Evolutionary conservation across 1,140 invertebrate genomes (phyloP).

Genomic region (Sitobion miscanthi): DNA sequence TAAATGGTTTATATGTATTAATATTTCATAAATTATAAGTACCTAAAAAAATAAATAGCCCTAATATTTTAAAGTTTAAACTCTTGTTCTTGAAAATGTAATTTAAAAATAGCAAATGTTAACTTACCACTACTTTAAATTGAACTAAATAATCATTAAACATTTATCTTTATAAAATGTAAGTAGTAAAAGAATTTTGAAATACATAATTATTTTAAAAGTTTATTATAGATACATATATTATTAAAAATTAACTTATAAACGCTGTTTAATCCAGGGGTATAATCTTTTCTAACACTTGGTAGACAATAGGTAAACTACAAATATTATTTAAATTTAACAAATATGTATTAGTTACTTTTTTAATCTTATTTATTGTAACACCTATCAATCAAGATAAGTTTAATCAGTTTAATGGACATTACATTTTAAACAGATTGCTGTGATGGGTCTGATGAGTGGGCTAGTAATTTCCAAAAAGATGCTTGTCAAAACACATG

Average conservation of each 20-base stretch:
- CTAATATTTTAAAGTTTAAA: background rate
- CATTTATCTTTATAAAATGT: too few relatives aligned
- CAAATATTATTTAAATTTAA: background rate
- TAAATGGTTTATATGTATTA: background rate
- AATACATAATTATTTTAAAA: too few relatives aligned
- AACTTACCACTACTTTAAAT: background rate
- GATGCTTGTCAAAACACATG: conserved; percentile 78
- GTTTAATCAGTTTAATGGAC: background rate
- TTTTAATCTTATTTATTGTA: background rate
- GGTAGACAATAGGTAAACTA: background rate
- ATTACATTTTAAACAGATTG: conserved; percentile 74
- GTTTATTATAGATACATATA: too few relatives aligned
- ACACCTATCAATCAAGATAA: background rate
- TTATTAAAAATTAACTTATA: background rate
- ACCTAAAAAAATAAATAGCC: background rate
- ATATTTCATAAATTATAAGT: background rate
- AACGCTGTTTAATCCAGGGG: background rate
- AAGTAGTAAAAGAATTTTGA: too few relatives aligned
- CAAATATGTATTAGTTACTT: background rate
- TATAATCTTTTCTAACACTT: background rate
- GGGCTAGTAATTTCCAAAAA: conserved; percentile 64
- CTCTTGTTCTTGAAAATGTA: too few relatives aligned
- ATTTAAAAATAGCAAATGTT: too few relatives aligned
- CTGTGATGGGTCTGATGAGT: conserved; percentile 96
- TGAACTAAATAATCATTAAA: background rate